These are phyloP conservation scores for Caerostris darwini DNA, from an alignment of 1,140 invertebrate genomes.

Conservation along the genomic window DNA sequence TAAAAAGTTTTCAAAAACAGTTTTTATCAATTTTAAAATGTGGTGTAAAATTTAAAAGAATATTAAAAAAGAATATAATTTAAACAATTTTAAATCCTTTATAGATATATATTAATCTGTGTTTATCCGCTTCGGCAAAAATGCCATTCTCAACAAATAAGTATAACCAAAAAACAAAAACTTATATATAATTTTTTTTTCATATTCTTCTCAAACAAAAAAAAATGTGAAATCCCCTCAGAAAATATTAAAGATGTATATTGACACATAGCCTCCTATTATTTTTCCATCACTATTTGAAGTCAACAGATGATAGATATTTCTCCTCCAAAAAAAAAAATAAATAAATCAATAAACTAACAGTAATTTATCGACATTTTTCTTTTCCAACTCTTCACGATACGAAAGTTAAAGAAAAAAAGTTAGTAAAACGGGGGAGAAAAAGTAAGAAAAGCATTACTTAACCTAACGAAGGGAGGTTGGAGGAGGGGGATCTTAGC, in stretches of 20 bases:
- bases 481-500: not conserved
- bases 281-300: slow-evolving; percentile 29
- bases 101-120: no score
- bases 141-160: no score
- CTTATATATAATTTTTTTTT: no score
- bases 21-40: no score
- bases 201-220: no score
- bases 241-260: not conserved
- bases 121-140: no score
- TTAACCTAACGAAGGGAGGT: slow-evolving; percentile 15
- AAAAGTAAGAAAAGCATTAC: not conserved
- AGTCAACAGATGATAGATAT: slow-evolving; percentile 28
- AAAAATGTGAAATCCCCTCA: not conserved
- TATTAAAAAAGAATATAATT: no score
- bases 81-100: no score
- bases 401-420: not conserved
- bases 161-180: no score
- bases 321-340: not conserved
- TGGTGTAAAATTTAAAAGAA: no score
- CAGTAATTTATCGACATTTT: slow-evolving; percentile 12
- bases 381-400: slow-evolving; percentile 30
- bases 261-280: slow-evolving; percentile 1
- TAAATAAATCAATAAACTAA: not conserved
- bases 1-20: no score
- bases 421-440: not conserved